Percentiles rank a stretch among this genome's conserved stretches.
phyloP scores from a whole-genome alignment of 2,113 vertebrate genomes.

The Ovibos moschatus region DNA sequence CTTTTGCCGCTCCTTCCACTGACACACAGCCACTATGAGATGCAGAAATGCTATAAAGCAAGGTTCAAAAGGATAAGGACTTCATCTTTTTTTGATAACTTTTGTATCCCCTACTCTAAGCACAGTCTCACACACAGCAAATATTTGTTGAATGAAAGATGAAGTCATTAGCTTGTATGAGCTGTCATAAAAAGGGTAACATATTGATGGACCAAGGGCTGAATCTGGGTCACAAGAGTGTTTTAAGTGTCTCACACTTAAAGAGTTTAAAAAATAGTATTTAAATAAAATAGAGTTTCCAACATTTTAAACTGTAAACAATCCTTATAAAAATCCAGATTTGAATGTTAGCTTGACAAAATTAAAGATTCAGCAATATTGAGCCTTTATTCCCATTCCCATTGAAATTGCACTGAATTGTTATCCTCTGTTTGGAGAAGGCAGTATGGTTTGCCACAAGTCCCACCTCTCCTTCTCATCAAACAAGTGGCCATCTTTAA shows the following conservation, averaged over 20 bases:
- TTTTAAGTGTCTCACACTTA: neutral
- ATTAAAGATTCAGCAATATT: neutral
- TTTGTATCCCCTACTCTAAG: neutral
- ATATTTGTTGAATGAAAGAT: neutral
- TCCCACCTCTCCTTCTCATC: too few relatives aligned
- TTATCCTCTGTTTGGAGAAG: neutral
- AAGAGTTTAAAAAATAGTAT: neutral
- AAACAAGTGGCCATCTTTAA: neutral
- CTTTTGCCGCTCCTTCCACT: accelerated
- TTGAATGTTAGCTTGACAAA: neutral
- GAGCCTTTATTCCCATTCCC: neutral
- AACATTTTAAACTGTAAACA: neutral
- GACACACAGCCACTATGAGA: neutral
- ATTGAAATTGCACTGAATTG: neutral
- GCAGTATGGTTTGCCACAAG: accelerated
- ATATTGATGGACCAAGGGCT: neutral
- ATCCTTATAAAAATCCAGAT: neutral
- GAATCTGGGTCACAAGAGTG: neutral
- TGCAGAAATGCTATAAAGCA: neutral
- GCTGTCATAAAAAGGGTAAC: neutral
- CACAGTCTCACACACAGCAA: neutral
- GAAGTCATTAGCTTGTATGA: neutral
- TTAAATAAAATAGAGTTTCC: neutral
- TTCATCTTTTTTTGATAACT: neutral
- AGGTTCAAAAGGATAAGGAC: neutral